Evolutionary conservation across 2,113 vertebrate genomes (phyloP), one percentile per base, ranked within the genome.

Genomic region (Lophotis ruficrista): DNA sequence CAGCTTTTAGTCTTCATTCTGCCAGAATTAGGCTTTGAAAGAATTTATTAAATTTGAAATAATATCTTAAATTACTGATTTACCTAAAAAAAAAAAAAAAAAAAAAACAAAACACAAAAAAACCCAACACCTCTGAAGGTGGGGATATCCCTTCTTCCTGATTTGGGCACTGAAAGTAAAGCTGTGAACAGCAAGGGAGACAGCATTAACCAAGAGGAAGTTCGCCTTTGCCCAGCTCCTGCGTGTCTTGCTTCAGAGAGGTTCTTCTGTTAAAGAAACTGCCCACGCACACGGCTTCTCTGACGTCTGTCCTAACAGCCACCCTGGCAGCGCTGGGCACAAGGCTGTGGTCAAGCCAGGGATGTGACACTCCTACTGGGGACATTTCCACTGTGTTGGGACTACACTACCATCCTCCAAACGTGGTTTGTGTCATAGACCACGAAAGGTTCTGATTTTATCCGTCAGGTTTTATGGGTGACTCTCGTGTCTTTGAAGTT

Each of bases 401-500:
- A 41, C 70, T 38, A 56, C 22, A 8, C 33, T 35, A 9, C 61
- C n/a, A 37, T 51, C 50, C 38, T 64, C 68, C 76, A 88, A 86
- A 72, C 30, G 48, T 0, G 1, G 35, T 23, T 89, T 79, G 33
- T 70, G 62, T 69, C 70, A 77, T 35, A 80, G 41, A 58, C 50
- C 53, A 7, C 9, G 8, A 38, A 79, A 78, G 31, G 41, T 56
- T 86, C 79, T 28, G 48, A 79, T 95, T 92, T 95, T 62, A 72
- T 56, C 66, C 60, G 92, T 70, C 25, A 62, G 54, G 83, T 91
- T 90, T 68, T 72, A 90, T 94, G 65, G 61, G 30, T 75, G 83
- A 95, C 91, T 89, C 51, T 54, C 0, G 0, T 37, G 62, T 73
- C 95, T 98, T 97, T 97, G 95, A 97, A 97, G 87, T 94, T 66